Conservation (phyloP, 2,113 vertebrate species). For the Rhineura floridana region DNA sequence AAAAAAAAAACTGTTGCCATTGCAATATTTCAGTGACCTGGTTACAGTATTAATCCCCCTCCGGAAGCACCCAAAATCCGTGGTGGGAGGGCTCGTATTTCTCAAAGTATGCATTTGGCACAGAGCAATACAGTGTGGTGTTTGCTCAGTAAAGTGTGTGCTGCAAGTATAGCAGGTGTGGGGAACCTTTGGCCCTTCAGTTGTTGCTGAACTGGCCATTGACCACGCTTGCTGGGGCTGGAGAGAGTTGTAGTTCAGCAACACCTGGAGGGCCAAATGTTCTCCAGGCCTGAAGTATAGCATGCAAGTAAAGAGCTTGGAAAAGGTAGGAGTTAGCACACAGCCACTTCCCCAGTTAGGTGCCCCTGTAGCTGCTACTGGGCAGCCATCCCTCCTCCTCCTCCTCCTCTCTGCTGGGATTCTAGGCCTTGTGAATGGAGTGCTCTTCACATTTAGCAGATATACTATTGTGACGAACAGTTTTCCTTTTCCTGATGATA, state of each 20-base stretch:
- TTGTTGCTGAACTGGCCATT: too few species aligned
- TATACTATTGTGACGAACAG: neutral
- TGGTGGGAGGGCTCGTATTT: neutral
- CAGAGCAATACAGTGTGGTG: neutral
- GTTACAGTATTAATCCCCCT: too few species aligned
- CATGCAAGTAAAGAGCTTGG: neutral
- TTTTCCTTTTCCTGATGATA: neutral
- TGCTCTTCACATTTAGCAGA: neutral
- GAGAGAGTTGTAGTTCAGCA: too few species aligned
- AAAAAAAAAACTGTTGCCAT: too few species aligned
- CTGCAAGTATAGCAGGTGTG: neutral
- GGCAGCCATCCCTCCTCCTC: too few species aligned
- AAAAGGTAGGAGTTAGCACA: neutral
- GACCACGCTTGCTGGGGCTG: too few species aligned
- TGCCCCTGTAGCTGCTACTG: neutral
- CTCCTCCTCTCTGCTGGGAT: neutral
- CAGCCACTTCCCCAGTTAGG: neutral
- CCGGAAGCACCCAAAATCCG: neutral
- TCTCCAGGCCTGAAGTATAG: too few species aligned
- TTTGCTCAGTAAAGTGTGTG: neutral
- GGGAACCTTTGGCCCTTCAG: too few species aligned
- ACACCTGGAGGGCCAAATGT: too few species aligned
- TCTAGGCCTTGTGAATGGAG: neutral
- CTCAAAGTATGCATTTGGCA: neutral
- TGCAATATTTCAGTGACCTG: too few species aligned